Evolutionary conservation across 35 echinoderm and acorn worm genomes (phyloP), one percentile per base, ranked within the genome.

Genomic region (Acanthaster planci): DNA sequence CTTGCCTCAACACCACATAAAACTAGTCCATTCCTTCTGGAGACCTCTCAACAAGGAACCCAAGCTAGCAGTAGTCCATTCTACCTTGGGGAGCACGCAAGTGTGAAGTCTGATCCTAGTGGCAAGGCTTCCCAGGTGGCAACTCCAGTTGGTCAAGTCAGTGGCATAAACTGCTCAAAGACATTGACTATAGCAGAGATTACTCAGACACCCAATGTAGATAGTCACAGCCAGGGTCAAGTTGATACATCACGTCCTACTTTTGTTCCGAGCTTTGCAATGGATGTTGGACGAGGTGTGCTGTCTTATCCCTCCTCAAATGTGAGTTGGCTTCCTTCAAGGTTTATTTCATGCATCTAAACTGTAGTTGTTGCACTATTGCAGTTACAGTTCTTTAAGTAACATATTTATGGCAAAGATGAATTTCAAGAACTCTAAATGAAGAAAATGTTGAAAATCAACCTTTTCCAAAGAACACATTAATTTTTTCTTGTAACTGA

Each of bases 1-100:
- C 23, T 72, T 29, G 64, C 64, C 1, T 72, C 64, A 26, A 72
- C 64, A 2, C 64, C 64, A 72, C 64, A 72, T 26, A 72, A 72
- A 34, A 35, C 64, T 14, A 72, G 64, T 29, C 64, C 64, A 31
- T 12, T 12, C 64, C 64, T 3, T 9, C 22, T 34, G 18, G 29
- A 14, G 18, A 72, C 64, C 42, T 23, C 64, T 72, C 64, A 8
- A 34, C 23, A 34, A 72, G 64, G 7, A 26, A 72, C 6, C 8
- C 21, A 72, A 10, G 64, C 64, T 14, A 34, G 7, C 8, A 9
- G 10, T 21, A 10, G 30, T 9, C 64, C 64, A 14, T 72, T 72
- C 23, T 26, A n/a, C 56, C 17, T 7, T 2, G n/a, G n/a, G n/a
- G 56, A 59, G 19, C 27, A 59, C 56, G 19, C 56, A 2, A 18